Evolutionary conservation across 2,113 vertebrate genomes (phyloP), one percentile per base, ranked within the genome.

Genomic region (Dasyprocta punctata): DNA sequence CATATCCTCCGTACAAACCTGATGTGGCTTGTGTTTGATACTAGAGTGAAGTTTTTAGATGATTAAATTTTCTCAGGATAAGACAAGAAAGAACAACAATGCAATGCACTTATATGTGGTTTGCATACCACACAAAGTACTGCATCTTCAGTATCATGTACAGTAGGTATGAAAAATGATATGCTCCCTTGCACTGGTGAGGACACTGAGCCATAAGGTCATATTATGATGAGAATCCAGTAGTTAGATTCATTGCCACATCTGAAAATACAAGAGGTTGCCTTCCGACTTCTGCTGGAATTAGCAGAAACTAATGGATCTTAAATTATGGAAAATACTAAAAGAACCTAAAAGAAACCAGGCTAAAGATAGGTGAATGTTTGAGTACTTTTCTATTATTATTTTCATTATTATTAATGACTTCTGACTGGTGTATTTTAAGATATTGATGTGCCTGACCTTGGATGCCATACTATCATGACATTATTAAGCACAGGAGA

Each of bases 361-460:
- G 97, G 81, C 80, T 90, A 87, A 90, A 97, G 82, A 41, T 58
- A 67, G 75, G 78, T 95, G 93, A 97, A 94, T 97, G 94, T 97
- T 96, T 98, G 26, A 97, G 44, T 77, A 80, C 94, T 78, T 73
- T 92, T 93, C 96, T 96, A 96, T 97, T 97, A 97, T 92, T 96
- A 97, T 96, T 97, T 95, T 97, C 97, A 98, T 97, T 96, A 97
- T 92, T 97, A 98, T 98, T 98, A 97, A 97, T 98, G 95, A 96
- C 65, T 73, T 63, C 71, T 88, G 75, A 20, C 77, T 86, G 90
- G 82, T 71, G 82, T 97, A 97, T 96, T 96, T 96, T 97, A 78
- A 92, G 93, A 92, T 96, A 95, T 22, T 97, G 96, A 96, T 96
- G 90, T 92, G 81, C 60, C 90, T 94, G 97, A 97, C 96, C 96